Evolutionary conservation across 2,888 invertebrate species (phyloP).

Genomic region (Tenthredo distinguenda): DNA sequence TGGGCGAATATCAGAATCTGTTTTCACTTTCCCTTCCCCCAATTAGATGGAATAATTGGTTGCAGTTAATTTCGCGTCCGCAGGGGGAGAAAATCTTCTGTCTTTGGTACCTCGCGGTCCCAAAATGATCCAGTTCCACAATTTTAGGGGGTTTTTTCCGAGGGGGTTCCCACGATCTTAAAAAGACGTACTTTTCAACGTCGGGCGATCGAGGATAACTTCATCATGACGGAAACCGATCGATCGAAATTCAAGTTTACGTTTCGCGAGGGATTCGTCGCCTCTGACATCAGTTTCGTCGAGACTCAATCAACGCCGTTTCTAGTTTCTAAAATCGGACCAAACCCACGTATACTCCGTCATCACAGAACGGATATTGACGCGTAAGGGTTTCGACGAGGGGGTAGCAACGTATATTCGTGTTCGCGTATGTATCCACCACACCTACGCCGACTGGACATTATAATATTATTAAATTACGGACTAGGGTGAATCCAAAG

Average conservation of each 20-base stretch:
- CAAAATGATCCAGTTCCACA: too few species aligned
- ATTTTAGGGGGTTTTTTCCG: background rate
- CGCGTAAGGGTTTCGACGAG: constrained; percentile 62
- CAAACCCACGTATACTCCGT: constrained; percentile 51
- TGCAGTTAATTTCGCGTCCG: background rate
- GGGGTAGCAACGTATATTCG: background rate
- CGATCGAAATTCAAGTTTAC: constrained; percentile 17
- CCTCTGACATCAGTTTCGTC: background rate
- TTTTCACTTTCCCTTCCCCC: background rate
- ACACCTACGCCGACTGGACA: constrained; percentile 57
- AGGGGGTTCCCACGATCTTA: background rate
- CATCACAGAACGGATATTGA: constrained; percentile 74
- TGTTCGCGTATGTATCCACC: background rate
- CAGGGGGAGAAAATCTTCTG: too few species aligned
- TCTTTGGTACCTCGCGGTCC: too few species aligned
- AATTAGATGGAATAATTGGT: background rate
- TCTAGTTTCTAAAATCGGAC: background rate
- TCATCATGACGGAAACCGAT: background rate
- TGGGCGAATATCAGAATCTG: background rate
- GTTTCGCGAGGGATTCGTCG: background rate
- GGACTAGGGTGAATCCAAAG: constrained; percentile 63
- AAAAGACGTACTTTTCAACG: background rate
- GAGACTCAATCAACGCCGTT: constrained; percentile 2
- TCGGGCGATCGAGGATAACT: background rate
- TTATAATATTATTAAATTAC: constrained; percentile 69